Evolutionary conservation across 2,113 vertebrate species (phyloP).

Genomic region (Pygoscelis adeliae): DNA sequence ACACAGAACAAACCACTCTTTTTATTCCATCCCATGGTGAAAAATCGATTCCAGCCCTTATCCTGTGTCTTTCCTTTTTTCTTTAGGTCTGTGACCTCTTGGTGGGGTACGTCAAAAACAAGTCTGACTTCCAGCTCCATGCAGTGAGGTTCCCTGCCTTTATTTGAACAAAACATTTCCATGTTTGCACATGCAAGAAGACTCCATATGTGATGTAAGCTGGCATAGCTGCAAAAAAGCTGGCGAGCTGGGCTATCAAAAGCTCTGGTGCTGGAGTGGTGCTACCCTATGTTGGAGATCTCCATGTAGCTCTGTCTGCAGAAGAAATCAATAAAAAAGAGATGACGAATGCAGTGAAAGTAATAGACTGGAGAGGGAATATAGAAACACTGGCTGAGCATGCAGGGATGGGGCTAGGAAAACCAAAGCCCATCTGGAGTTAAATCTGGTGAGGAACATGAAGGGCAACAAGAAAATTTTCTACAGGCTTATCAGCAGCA

Average conservation of each 20-base stretch:
- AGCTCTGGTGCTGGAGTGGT: neutral
- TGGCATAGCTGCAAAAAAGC: neutral
- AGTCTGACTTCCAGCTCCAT: neutral
- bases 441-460: neutral
- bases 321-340: neutral
- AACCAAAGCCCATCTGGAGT: neutral
- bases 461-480: neutral
- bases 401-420: neutral
- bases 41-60: neutral
- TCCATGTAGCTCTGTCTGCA: neutral
- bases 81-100: neutral
- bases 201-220: neutral
- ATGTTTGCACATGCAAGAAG: neutral
- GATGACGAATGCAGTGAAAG: neutral
- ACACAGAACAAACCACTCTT: neutral
- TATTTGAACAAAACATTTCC: neutral
- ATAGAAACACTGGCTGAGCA: neutral
- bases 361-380: neutral
- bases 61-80: neutral
- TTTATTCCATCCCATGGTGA: neutral
- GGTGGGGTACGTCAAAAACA: rapidly evolving
- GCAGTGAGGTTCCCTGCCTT: neutral
- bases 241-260: neutral
- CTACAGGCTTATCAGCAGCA: neutral
- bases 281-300: neutral